Evolutionary conservation across 1,140 invertebrate species (phyloP), one percentile per base, ranked within the genome.

Genomic region (Mya arenaria): DNA sequence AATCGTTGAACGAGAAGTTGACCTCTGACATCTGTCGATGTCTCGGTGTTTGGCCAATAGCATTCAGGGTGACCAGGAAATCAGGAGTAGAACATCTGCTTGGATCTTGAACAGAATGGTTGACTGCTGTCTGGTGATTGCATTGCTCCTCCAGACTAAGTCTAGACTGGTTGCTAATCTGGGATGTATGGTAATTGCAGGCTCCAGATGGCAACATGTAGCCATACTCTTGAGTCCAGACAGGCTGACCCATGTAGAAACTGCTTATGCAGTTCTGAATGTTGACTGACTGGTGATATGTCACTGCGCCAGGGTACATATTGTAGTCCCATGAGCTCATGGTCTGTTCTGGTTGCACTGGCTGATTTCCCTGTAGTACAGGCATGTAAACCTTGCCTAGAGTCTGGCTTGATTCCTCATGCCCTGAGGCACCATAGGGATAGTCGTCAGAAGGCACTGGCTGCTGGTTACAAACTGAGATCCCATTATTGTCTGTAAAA

Each of bases 1-100:
- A n/a, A 52, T 23, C 25, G 17, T 52, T 23, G 25, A 52, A 75
- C 25, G 37, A 41, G 39, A 34, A 60, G 37, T 74, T 74, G 37
- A 60, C 23, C 52, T 62, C 37, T 10, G 32, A 25, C 19, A 25
- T 39, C 23, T 75, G 71, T n/a, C 71, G 52, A 23, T 62, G 65
- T 68, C 25, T 23, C 15, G 78, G 74, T 19, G 39, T 30, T n/a
- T 78, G 82, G 17, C 68, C 55, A 3, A 87, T 56, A 23, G 82
- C 75, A 23, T 84, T 83, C 0, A 87, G 75, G 1, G 82, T 77
- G 28, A 78, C 71, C 3, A 87, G 71, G 28, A 84, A 74, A 15
- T 87, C 86, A 37, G 86, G 86, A n/a, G 86, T 87, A 4, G 86
- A 87, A 39, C 86, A 87, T n/a, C 86, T 78, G 0, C 72, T 65